Base-by-base conservation (phyloP, 2,113 vertebrate genomes). In the Pelecanus crispus region DNA sequence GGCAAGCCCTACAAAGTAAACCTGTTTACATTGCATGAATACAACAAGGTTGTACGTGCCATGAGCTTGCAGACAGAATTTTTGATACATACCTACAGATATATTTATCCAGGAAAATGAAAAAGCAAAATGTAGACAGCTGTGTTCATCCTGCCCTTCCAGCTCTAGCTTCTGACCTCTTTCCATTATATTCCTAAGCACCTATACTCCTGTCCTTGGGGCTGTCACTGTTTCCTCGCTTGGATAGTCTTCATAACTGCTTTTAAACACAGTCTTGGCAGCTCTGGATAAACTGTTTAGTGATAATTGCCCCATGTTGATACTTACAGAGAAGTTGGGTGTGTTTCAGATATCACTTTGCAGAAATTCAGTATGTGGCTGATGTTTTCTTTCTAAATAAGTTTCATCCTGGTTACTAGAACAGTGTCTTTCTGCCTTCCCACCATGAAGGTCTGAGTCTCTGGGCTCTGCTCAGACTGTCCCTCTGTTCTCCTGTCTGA, bases 11-110 rank as follows among this genome's bases (percentile, higher is more conserved):
- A 24, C 22, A 53, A 70, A 74, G 28, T 50, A 81, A 84, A 34
- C 9, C 18, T 71, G 9, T 62, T 84, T 71, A 28, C 62, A 7
- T 55, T 3, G 3, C 34, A 10, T 56, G 24, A 18, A 25, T 53
- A 44, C 0, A 1, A n/a, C 6, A 52, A 86, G 25, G 36, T 34
- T 0, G 0, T 45, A 58, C 28, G 10, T 88, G n/a, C 14, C 5
- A 32, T 38, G 28, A 83, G 18, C 63, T 81, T 81, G 50, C 10
- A 82, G 86, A 52, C 2, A 38, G 52, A 14, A 34, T 82, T 91
- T 94, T 83, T 82, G 21, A 61, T 70, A 59, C 12, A 5, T 77
- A 61, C 8, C 12, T 65, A 40, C 8, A 72, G 17, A 32, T 75
- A 12, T 7, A 5, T 63, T 53, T 72, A 77, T 55, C 73, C 74